Percentiles rank a stretch among this genome's conserved stretches.
Conservation (phyloP, 2,797 vertebrate species). For the Luscinia megarhynchos region DNA sequence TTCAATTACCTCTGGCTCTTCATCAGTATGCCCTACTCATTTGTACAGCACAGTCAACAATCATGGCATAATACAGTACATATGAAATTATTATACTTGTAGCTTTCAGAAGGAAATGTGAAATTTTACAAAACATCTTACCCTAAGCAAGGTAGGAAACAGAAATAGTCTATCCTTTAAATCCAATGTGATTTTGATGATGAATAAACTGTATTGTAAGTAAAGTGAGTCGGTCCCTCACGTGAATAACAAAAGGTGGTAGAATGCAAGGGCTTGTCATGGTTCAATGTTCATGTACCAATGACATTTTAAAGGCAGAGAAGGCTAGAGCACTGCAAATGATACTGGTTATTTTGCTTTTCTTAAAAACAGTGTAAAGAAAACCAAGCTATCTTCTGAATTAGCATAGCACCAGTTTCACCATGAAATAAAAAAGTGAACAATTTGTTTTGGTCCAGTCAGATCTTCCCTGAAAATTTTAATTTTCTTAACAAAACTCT, state of each 20-base stretch:
- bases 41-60: not conserved
- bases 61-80: not conserved
- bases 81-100: not conserved
- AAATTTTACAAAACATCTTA: not conserved
- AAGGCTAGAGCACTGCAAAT: not conserved
- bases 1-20: not conserved
- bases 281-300: not conserved
- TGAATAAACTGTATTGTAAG: not conserved
- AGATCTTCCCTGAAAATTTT: not conserved
- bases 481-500: not conserved
- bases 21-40: not conserved
- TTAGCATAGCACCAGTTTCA: not conserved
- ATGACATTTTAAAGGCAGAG: not conserved
- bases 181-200: not conserved
- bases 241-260: not conserved
- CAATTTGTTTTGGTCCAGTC: not conserved
- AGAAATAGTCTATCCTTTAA: not conserved
- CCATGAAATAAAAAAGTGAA: not conserved
- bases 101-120: not conserved
- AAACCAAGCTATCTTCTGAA: not conserved
- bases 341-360: not conserved
- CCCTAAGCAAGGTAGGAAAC: not conserved
- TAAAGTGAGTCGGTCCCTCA: not conserved
- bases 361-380: not conserved
- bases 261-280: not conserved